phyloP scores from a whole-genome alignment of 2,888 invertebrate species.

The Caenorhabditis japonica region DNA sequence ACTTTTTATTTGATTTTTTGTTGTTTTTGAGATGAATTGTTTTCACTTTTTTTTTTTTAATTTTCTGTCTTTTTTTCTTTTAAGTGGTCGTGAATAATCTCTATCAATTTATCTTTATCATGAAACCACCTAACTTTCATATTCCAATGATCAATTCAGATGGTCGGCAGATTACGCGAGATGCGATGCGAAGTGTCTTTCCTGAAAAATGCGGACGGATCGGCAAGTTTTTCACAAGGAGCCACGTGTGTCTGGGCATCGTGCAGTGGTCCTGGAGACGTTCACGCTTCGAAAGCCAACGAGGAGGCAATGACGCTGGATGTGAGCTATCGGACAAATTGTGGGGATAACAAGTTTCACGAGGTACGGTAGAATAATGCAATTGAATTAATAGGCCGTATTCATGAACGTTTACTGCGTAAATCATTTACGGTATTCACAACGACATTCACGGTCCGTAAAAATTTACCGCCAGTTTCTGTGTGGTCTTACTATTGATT shows the following conservation, averaged over 20 bases:
- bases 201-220: slow-evolving; percentile 59
- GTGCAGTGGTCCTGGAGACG: slow-evolving; percentile 62
- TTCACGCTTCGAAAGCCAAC: slow-evolving; percentile 53
- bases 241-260: slow-evolving; percentile 59
- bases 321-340: slow-evolving; percentile 52
- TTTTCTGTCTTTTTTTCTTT: background rate
- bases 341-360: slow-evolving; percentile 55
- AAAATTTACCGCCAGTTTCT: too few relatives aligned
- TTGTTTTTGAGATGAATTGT: slow-evolving; percentile 29
- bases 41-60: background rate
- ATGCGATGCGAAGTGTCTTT: slow-evolving; percentile 77
- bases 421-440: too few relatives aligned
- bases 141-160: slow-evolving; percentile 13
- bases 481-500: too few relatives aligned
- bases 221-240: slow-evolving; percentile 57
- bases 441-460: too few relatives aligned
- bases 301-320: slow-evolving; percentile 58
- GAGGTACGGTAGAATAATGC: slow-evolving; percentile 10
- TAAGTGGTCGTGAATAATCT: background rate
- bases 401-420: too few relatives aligned
- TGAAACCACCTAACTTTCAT: too few relatives aligned
- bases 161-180: slow-evolving; percentile 21
- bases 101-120: too few relatives aligned
- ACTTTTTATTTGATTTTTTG: slow-evolving; percentile 15
- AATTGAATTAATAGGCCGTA: too few relatives aligned